Evolutionary conservation across 2,888 invertebrate species (phyloP).

Genomic region (Drosophila paracracens): DNA sequence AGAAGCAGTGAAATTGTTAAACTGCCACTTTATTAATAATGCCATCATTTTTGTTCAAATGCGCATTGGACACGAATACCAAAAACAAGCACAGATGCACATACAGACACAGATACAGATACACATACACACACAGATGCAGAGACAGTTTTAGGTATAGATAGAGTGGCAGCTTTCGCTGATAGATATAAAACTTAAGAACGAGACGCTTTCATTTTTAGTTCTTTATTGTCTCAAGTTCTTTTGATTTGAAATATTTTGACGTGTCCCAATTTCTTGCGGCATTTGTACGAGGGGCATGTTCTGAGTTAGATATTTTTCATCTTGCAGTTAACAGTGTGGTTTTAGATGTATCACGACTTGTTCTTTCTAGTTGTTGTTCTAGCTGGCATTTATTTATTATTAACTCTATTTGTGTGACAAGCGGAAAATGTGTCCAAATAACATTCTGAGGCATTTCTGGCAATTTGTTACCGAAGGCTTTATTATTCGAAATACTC

Average conservation of each 20-base stretch:
- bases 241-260: conserved; percentile 80
- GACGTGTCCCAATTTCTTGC: conserved; percentile 76
- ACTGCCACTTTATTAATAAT: conserved; percentile 82
- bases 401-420: conserved; percentile 75
- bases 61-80: conserved; percentile 29
- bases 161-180: conserved; percentile 9
- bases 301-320: conserved; percentile 15
- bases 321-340: conserved; percentile 8
- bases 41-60: conserved; percentile 51
- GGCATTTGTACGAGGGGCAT: conserved; percentile 33
- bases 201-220: conserved; percentile 72
- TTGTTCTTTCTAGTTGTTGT: conserved; percentile 23
- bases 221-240: conserved; percentile 78
- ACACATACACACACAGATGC: conserved; percentile 5
- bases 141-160: conserved; percentile 22
- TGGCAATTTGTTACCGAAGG: conserved; percentile 38
- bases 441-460: conserved; percentile 51
- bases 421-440: conserved; percentile 59
- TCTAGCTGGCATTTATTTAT: conserved; percentile 59
- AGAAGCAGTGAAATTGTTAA: conserved; percentile 82
- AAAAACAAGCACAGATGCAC: conserved; percentile 5
- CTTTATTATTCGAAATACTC: conserved; percentile 13
- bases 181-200: conserved; percentile 29
- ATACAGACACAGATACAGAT: not conserved
- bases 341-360: conserved; percentile 11